Evolutionary conservation across 1,140 invertebrate genomes (phyloP).

Genomic region (Heliconius nattereri): DNA sequence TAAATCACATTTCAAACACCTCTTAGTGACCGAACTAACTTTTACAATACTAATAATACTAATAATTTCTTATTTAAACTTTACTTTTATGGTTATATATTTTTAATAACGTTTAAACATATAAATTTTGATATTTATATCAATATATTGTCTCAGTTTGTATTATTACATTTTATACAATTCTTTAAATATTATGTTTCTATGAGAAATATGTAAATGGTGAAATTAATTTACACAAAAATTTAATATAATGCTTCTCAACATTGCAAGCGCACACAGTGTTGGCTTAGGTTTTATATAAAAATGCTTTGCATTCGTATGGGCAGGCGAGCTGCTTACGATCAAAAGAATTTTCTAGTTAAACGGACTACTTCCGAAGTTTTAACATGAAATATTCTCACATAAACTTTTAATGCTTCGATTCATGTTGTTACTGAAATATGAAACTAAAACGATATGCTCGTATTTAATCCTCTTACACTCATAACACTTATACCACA

Average conservation of each 20-base stretch:
- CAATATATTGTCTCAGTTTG: too few species aligned
- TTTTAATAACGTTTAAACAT: background rate
- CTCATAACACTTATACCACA: conserved; percentile 30
- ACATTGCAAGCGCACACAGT: background rate
- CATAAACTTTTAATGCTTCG: conserved; percentile 32
- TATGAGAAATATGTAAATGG: background rate
- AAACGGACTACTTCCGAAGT: background rate
- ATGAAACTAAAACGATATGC: conserved; percentile 36
- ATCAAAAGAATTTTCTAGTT: conserved; percentile 7
- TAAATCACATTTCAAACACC: conserved; percentile 35
- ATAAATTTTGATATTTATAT: too few species aligned
- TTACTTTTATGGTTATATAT: background rate
- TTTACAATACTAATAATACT: too few species aligned
- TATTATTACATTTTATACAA: too few species aligned
- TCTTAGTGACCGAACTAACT: conserved; percentile 10
- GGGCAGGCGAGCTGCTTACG: background rate
- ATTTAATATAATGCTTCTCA: background rate
- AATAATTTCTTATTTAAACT: background rate
- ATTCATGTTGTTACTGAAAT: conserved; percentile 30
- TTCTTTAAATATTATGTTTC: background rate
- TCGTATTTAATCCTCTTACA: conserved; percentile 36
- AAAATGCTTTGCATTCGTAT: conserved; percentile 1
- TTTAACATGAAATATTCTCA: conserved; percentile 18
- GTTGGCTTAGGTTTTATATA: background rate
- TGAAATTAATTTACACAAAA: background rate